Base-by-base conservation (phyloP, 2,797 vertebrate genomes). In the Craterocephalus amniculus region DNA sequence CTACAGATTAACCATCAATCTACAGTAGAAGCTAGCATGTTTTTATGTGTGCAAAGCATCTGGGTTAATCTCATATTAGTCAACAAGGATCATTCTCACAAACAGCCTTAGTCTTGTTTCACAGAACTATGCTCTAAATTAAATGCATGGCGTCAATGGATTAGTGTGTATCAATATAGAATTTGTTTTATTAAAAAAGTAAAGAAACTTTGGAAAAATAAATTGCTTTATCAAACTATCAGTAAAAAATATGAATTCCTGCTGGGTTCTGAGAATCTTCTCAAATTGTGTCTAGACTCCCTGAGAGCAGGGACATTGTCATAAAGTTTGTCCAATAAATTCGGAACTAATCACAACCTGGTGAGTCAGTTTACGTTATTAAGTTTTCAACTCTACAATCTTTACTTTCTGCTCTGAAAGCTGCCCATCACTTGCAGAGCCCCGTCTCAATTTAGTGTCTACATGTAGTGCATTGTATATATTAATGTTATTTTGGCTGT, bases 1-100 rank as follows among this genome's bases (percentile, higher is more conserved):
- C 64, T 80, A 7, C 73, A 34, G 29, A 48, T 80, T 69, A 68
- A 20, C 32, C 38, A 57, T 78, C 40, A 79, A 79, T 74, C 60
- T 58, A 45, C 59, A 35, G 31, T 49, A 60, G 72, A 73, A 62
- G 72, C 70, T 69, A 72, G 82, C 84, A 29, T 70, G 66, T 81
- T 88, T 91, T 89, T 89, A 85, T 78, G 67, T 67, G 72, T 14
- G 27, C 65, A 89, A 81, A 88, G 84, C 86, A 89, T 94, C 84
- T 92, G 83, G 92, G 90, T 92, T 93, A 92, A 94, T 94, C 90
- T 92, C 83, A 91, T 91, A 92, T 94, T 94, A 94, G 89, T 86
- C 70, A 82, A 76, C 83, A 88, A 70, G 86, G 83, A 88, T 91
- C 80, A 75, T 92, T 92, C 89, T 87, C 84, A 87, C 79, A 79